Evolutionary conservation across 2,797 vertebrate species (phyloP).

Genomic region (Labeo calbasu): DNA sequence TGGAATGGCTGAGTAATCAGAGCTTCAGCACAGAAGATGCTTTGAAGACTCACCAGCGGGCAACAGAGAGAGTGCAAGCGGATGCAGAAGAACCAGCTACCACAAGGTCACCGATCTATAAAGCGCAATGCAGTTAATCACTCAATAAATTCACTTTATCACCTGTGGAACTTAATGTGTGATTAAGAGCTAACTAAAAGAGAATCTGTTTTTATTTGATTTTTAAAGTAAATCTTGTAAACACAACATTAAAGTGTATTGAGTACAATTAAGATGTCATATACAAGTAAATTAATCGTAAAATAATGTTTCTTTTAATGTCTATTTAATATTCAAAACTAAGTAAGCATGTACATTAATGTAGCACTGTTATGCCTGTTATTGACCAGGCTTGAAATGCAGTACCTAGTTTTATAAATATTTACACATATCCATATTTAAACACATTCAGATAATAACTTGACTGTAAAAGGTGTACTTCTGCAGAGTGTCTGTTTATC

Average conservation of each 20-base stretch:
- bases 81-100: neutral
- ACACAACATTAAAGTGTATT: neutral
- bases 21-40: constrained; percentile 85
- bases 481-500: neutral
- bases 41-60: constrained; percentile 77
- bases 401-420: neutral
- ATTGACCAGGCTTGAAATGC: neutral
- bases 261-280: neutral
- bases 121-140: constrained; percentile 18
- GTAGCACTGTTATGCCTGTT: neutral
- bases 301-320: neutral
- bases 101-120: constrained; percentile 8
- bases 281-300: neutral
- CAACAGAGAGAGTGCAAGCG: constrained; percentile 61
- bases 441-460: neutral
- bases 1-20: constrained; percentile 88
- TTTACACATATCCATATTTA: neutral
- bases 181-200: neutral
- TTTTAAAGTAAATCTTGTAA: neutral
- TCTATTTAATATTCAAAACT: neutral
- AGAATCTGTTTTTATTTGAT: neutral
- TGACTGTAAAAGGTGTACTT: constrained; percentile 70
- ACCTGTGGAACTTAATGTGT: neutral
- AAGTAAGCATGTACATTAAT: neutral
- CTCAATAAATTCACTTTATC: neutral